Conservation (phyloP, 2,888 invertebrate species). For the Archips crataeganus region DNA sequence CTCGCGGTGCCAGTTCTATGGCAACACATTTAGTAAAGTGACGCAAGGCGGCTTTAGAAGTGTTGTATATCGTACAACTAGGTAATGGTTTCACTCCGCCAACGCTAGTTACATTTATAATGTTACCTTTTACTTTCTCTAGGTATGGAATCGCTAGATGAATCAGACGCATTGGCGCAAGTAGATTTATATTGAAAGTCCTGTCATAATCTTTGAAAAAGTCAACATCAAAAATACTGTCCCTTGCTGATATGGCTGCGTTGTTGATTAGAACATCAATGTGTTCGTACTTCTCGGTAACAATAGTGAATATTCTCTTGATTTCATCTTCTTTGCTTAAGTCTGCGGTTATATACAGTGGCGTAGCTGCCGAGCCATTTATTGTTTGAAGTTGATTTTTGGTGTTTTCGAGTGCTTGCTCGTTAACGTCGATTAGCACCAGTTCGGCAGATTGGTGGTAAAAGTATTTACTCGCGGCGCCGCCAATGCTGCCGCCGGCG, state of each 20-base stretch:
- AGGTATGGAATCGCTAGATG: conserved; percentile 37
- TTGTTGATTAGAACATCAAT: conserved; percentile 42
- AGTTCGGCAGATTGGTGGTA: conserved; percentile 53
- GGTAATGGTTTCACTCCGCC: conserved; percentile 17
- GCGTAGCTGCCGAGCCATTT: neutral
- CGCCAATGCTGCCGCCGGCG: conserved; percentile 41
- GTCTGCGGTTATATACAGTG: neutral
- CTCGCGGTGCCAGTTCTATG: conserved; percentile 84
- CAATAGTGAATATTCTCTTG: neutral
- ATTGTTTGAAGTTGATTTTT: neutral
- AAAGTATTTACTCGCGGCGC: neutral
- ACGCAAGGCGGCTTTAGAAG: conserved; percentile 90
- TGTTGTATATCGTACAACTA: conserved; percentile 74
- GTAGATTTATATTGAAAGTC: conserved; percentile 37
- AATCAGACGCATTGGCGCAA: conserved; percentile 36
- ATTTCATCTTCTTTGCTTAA: neutral
- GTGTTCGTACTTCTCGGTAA: neutral
- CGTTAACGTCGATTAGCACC: conserved; percentile 55
- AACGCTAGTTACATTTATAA: conserved; percentile 45
- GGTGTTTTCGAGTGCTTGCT: conserved; percentile 45
- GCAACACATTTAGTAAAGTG: conserved; percentile 90
- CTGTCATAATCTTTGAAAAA: conserved; percentile 34
- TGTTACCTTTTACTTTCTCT: conserved; percentile 22
- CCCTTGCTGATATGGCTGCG: conserved; percentile 33
- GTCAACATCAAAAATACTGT: conserved; percentile 11